phyloP scores from a whole-genome alignment of 2,113 vertebrate species.

The Ranitomeya imitator region DNA sequence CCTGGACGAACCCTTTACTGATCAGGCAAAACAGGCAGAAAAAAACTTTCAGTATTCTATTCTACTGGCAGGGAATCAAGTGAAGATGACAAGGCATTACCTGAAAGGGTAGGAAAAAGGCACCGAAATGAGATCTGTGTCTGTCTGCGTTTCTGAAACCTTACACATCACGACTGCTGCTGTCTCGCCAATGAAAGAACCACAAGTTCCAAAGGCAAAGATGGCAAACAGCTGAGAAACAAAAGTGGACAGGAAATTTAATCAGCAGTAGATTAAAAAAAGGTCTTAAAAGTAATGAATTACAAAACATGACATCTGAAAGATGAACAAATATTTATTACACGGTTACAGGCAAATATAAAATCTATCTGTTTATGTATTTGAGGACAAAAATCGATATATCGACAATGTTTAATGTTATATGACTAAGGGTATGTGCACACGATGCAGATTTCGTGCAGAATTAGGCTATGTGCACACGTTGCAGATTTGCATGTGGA shows the following conservation, averaged over 20 bases:
- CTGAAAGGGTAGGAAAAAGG: slow-evolving; percentile 92
- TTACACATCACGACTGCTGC: slow-evolving; percentile 77
- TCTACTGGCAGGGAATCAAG: background rate
- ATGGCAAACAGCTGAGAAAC: slow-evolving; percentile 85
- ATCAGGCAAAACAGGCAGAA: background rate
- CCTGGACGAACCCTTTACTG: background rate
- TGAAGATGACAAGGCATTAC: slow-evolving; percentile 66
- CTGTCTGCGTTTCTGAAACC: slow-evolving; percentile 44
- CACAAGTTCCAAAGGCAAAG: slow-evolving; percentile 90
- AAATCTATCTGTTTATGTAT: too few species aligned
- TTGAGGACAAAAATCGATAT: too few species aligned
- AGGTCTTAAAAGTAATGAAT: background rate
- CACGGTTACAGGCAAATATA: background rate
- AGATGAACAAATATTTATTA: background rate
- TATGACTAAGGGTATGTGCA: too few species aligned
- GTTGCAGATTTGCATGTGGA: too few species aligned
- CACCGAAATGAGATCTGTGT: slow-evolving; percentile 64
- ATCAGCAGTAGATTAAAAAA: background rate
- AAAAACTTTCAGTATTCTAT: background rate
- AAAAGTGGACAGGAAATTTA: slow-evolving; percentile 18
- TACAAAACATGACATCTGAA: background rate
- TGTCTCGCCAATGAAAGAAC: slow-evolving; percentile 82
- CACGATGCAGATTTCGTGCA: too few species aligned
- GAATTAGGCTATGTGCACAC: too few species aligned
- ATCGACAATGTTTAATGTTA: too few species aligned